These are phyloP conservation scores for Galemys pyrenaicus DNA, from an alignment of 2,113 vertebrate species.

Conservation along the genomic window DNA sequence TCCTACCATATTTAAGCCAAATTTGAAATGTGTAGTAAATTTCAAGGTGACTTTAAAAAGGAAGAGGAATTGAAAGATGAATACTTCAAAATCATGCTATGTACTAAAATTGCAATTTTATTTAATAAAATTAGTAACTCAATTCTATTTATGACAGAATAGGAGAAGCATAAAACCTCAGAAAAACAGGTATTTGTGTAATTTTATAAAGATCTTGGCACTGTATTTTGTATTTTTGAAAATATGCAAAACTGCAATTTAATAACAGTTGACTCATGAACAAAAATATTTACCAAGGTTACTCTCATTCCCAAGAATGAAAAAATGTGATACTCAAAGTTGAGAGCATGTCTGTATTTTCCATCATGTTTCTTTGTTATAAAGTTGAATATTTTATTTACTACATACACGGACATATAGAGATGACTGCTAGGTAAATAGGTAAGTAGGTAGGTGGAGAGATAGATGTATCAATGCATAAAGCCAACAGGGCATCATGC, in stretches of 20 bases:
- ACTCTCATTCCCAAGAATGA: not conserved
- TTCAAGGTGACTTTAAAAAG: not conserved
- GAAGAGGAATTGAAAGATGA: not conserved
- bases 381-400: not conserved
- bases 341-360: not conserved
- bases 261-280: not conserved
- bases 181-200: not conserved
- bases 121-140: not conserved
- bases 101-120: not conserved
- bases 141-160: not conserved
- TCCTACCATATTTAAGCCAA: not conserved
- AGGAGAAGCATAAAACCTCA: not conserved
- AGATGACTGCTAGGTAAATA: not conserved
- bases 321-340: not conserved
- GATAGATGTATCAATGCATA: not conserved
- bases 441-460: not conserved
- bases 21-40: not conserved
- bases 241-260: not conserved
- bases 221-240: not conserved
- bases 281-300: not conserved
- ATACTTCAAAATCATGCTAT: not conserved
- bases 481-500: not conserved
- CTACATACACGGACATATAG: not conserved
- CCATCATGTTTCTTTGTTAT: not conserved
- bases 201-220: not conserved